These are phyloP conservation scores for Eupeodes latifasciatus DNA, from an alignment of 2,888 invertebrate species.

Conservation along the genomic window DNA sequence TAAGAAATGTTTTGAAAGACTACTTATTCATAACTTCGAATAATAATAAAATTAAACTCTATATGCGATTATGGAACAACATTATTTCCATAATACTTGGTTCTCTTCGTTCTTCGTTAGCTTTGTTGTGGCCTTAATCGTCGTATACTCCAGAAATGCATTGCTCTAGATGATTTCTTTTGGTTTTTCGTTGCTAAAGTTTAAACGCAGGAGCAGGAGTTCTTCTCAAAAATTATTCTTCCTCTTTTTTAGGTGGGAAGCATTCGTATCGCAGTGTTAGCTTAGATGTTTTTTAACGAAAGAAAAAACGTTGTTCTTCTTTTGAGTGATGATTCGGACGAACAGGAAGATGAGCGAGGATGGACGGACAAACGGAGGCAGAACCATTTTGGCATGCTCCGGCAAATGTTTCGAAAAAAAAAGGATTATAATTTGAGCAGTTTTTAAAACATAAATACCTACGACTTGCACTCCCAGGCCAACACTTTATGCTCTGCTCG, in stretches of 20 bases:
- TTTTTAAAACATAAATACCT: slow-evolving; percentile 75
- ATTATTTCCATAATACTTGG: no score
- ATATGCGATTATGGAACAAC: no score
- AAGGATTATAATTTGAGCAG: slow-evolving; percentile 52
- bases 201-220: slow-evolving; percentile 29
- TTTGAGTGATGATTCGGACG: slow-evolving; percentile 21
- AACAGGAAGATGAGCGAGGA: not conserved
- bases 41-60: not conserved
- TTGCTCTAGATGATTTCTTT: slow-evolving; percentile 26
- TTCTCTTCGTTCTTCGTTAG: not conserved
- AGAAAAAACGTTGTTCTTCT: not conserved
- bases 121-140: not conserved
- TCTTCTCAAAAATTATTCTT: slow-evolving; percentile 25
- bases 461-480: slow-evolving; percentile 54
- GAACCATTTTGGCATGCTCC: slow-evolving; percentile 2
- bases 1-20: not conserved
- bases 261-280: not conserved
- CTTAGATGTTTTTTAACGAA: not conserved
- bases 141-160: not conserved
- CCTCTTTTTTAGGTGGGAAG: not conserved
- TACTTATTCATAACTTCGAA: not conserved
- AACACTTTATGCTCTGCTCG: slow-evolving; percentile 54
- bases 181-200: not conserved
- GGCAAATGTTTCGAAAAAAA: slow-evolving; percentile 34
- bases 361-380: slow-evolving; percentile 33